Conservation (phyloP, 2,888 invertebrate species). For the Cryptus viduatorius region DNA sequence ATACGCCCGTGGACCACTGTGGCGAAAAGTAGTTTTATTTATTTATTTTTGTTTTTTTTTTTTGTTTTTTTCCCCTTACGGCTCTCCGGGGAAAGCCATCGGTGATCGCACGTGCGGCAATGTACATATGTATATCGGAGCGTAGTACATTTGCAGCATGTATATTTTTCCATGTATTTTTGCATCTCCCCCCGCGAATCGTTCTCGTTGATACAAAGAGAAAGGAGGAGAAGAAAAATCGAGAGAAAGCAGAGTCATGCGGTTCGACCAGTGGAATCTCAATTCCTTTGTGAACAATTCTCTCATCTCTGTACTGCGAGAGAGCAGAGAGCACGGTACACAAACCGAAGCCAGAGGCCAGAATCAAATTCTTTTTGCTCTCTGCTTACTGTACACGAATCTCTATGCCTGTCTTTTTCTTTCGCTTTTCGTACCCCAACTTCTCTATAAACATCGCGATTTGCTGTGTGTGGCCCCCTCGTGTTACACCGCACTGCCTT, state of each 20-base stretch:
- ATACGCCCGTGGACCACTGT: too few relatives aligned
- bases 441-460: constrained; percentile 18
- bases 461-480: constrained; percentile 1
- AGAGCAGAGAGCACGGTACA: background rate
- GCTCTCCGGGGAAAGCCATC: background rate
- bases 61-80: background rate
- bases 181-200: background rate
- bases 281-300: constrained; percentile 65
- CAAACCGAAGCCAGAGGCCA: constrained; percentile 26
- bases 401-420: constrained; percentile 20
- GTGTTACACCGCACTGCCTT: constrained; percentile 35
- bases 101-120: background rate
- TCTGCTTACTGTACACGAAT: constrained; percentile 4
- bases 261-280: constrained; percentile 56
- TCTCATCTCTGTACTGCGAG: constrained; percentile 31
- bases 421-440: constrained; percentile 20
- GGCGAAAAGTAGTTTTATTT: background rate
- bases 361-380: constrained; percentile 48
- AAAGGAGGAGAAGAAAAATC: constrained; percentile 1
- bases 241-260: constrained; percentile 32
- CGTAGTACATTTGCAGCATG: background rate
- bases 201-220: constrained; percentile 14
- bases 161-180: background rate
- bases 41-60: background rate
- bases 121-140: background rate